Evolutionary conservation across 1,140 invertebrate species (phyloP).

Genomic region (Chironomus tepperi): DNA sequence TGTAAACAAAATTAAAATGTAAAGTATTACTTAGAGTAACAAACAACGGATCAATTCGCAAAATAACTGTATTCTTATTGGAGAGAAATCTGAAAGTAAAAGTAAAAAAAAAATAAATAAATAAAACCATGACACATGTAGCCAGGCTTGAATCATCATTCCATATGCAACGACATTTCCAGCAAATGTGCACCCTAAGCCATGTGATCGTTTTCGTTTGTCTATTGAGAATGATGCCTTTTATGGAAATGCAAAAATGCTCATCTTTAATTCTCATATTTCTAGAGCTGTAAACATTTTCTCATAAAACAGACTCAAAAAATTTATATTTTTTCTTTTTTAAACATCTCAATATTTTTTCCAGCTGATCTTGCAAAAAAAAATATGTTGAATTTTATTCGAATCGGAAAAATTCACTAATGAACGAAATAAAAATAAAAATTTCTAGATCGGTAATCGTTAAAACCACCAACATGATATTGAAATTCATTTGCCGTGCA

Average conservation of each 20-base stretch:
- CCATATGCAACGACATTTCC: background rate
- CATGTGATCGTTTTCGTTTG: background rate
- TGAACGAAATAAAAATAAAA: background rate
- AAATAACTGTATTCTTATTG: too few relatives aligned
- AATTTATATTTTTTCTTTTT: background rate
- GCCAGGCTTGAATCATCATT: too few relatives aligned
- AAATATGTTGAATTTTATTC: background rate
- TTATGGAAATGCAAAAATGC: conserved; percentile 17
- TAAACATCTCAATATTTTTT: background rate
- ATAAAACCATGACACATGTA: too few relatives aligned
- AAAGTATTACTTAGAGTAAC: too few relatives aligned
- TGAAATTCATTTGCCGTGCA: too few relatives aligned
- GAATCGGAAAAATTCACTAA: background rate
- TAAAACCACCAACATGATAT: background rate
- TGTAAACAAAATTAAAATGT: too few relatives aligned
- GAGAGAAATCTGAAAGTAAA: too few relatives aligned
- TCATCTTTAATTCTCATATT: background rate
- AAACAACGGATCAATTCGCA: too few relatives aligned
- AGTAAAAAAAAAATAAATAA: too few relatives aligned
- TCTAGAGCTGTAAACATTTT: too few relatives aligned
- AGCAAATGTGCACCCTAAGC: background rate
- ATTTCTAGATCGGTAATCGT: background rate
- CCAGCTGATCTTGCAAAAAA: conserved; percentile 1
- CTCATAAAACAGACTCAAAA: too few relatives aligned
- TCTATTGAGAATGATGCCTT: background rate